Percentiles rank a stretch among this genome's conserved stretches.
These are phyloP conservation scores for Ischnus inquisitorius DNA, from an alignment of 2,888 invertebrate species.

Conservation along the genomic window DNA sequence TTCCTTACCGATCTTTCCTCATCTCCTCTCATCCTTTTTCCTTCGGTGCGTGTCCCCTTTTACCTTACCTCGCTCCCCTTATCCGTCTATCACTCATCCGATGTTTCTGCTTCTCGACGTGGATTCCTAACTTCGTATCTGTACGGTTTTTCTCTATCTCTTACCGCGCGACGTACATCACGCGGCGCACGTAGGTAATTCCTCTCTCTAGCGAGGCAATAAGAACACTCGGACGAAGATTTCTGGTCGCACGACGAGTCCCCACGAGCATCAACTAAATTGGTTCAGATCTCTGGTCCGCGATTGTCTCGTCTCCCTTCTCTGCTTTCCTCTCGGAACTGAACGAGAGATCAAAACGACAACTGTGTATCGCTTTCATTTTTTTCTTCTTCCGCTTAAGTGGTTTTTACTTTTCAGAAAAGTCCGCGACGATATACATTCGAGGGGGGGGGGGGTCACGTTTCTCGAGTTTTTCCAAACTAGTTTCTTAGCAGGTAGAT, in stretches of 20 bases:
- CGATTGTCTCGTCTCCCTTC: constrained; percentile 65
- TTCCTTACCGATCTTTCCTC: constrained; percentile 60
- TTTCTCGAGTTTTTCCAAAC: constrained; percentile 57
- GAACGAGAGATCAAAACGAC: not conserved
- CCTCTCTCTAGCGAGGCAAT: constrained; percentile 8
- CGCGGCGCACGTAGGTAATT: constrained; percentile 11
- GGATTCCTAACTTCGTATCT: constrained; percentile 64
- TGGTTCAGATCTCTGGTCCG: constrained; percentile 73
- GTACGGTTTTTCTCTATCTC: constrained; percentile 46
- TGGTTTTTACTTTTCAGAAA: constrained; percentile 30
- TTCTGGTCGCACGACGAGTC: constrained; percentile 61
- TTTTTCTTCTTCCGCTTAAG: not conserved
- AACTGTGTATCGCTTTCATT: constrained; percentile 34
- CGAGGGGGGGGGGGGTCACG: constrained; percentile 63
- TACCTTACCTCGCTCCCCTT: constrained; percentile 34
- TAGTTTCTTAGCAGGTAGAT: constrained; percentile 18
- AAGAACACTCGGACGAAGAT: constrained; percentile 70
- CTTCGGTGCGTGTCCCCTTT: constrained; percentile 34
- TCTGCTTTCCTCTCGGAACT: not conserved
- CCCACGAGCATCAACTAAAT: constrained; percentile 72
- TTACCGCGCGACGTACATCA: constrained; percentile 24
- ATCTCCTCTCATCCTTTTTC: constrained; percentile 37
- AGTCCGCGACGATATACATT: constrained; percentile 55
- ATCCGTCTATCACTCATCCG: constrained; percentile 59
- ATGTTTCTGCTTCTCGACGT: constrained; percentile 39